Base-by-base conservation (phyloP, 2,888 invertebrate species). In the Drosophila crucigera region DNA sequence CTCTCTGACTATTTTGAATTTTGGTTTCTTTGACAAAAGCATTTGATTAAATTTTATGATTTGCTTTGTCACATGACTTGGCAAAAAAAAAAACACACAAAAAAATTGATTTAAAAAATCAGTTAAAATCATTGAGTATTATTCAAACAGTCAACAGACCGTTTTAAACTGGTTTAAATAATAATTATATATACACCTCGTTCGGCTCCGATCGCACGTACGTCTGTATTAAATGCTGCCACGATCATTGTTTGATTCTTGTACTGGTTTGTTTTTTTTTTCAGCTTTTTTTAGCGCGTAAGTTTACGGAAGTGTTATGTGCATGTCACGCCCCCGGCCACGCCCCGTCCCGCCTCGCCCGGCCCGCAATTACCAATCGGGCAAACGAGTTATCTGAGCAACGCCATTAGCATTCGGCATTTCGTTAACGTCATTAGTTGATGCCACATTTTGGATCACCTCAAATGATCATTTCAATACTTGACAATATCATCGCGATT, bases 401-500 rank as follows among this genome's bases (percentile, higher is more conserved):
- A 52, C 61, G 58, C 70, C 69, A 67, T 74, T 75, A 73, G 68
- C 63, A 68, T 75, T 60, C 66, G 47, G 47, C 71, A 81, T 25
- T 9, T 79, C 77, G 75, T 72, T 74, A 78, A 84, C 76, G 83
- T 85, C 88, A 89, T 89, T 87, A 84, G 87, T 78, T 74, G 73
- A 74, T 68, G 63, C 72, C 69, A 67, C 60, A 53, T 81, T 75
- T 68, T 82, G 62, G 79, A 78, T 71, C 81, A 77, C 58, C 73
- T 43, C 52, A 55, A 30, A 28, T 19, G 14, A 55, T 28, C 58
- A 73, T 58, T 60, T 64, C 63, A 33, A 64, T 71, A 65, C 69
- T 70, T 50, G 47, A 66, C 67, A 62, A 65, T 73, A 70, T 73
- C 74, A 70, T 31, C 62, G 59, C 28, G 49, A 22, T 58, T 54